phyloP scores from a whole-genome alignment of 2,113 vertebrate species.

The Pongo abelii region DNA sequence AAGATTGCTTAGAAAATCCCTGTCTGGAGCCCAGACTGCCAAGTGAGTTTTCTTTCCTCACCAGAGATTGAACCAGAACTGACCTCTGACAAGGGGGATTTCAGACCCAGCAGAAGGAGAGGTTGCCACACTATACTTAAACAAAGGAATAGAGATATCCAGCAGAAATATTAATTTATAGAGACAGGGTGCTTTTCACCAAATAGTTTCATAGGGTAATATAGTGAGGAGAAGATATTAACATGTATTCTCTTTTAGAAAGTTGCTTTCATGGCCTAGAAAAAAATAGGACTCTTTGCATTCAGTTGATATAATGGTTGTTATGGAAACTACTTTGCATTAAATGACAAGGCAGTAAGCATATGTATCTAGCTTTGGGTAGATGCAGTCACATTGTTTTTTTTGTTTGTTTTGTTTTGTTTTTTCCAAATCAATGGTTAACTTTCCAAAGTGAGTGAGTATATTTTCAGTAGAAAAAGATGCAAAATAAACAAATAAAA shows the following conservation, averaged over 20 bases:
- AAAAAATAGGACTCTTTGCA: background rate
- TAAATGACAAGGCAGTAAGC: constrained; percentile 55
- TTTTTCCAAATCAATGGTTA: constrained; percentile 1
- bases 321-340: constrained; percentile 57
- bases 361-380: background rate
- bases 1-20: background rate
- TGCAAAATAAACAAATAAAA: constrained; percentile 11
- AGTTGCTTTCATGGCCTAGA: background rate
- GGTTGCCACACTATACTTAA: background rate
- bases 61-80: background rate
- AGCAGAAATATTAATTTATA: background rate
- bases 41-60: background rate
- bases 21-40: background rate
- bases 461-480: constrained; percentile 33
- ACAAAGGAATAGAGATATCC: background rate
- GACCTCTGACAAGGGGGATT: background rate
- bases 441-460: constrained; percentile 6
- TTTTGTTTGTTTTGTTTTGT: background rate
- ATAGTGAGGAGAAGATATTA: background rate
- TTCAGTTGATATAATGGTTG: background rate
- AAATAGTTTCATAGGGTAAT: background rate
- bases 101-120: background rate
- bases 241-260: background rate
- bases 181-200: background rate
- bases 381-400: background rate